A percentile compares a stretch with the other conserved stretches of the same genome.
Evolutionary conservation across 2,797 vertebrate genomes (phyloP).

Genomic region (Megalops cyprinoides): DNA sequence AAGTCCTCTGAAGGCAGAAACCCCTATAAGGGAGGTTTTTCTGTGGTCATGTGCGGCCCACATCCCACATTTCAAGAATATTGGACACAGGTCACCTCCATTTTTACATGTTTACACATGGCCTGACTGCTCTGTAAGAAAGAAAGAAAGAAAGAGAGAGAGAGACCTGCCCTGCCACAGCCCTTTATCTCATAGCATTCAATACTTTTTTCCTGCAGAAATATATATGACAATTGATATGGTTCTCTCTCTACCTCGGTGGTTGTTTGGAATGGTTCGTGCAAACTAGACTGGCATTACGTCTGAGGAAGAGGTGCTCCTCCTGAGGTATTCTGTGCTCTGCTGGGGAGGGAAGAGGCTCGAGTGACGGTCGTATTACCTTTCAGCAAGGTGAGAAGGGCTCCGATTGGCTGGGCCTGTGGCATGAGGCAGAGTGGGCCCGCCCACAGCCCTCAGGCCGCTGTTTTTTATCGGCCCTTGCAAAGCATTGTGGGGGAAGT

Average conservation of each 20-base stretch:
- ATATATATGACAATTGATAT: too few species aligned
- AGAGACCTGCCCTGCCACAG: too few species aligned
- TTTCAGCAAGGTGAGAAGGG: constrained; percentile 44
- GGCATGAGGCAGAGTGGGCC: constrained; percentile 34
- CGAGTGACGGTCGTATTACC: constrained; percentile 53
- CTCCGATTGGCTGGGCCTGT: constrained; percentile 35
- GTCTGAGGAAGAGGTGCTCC: neutral
- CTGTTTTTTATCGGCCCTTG: constrained; percentile 34
- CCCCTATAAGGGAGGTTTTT: neutral
- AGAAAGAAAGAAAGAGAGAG: neutral
- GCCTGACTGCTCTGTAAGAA: neutral
- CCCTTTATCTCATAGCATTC: too few species aligned
- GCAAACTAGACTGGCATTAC: constrained; percentile 12
- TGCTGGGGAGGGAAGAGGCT: constrained; percentile 33
- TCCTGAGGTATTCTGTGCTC: neutral
- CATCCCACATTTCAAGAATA: too few species aligned
- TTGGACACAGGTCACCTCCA: neutral
- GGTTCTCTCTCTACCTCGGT: neutral
- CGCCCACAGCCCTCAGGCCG: constrained; percentile 27
- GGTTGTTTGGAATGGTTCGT: neutral
- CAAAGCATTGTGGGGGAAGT: constrained; percentile 45
- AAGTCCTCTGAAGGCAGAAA: neutral
- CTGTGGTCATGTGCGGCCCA: too few species aligned
- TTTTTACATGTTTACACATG: neutral
- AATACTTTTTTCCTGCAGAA: too few species aligned